phyloP scores from a whole-genome alignment of 1,140 invertebrate species.

The Anastatus disparis region DNA sequence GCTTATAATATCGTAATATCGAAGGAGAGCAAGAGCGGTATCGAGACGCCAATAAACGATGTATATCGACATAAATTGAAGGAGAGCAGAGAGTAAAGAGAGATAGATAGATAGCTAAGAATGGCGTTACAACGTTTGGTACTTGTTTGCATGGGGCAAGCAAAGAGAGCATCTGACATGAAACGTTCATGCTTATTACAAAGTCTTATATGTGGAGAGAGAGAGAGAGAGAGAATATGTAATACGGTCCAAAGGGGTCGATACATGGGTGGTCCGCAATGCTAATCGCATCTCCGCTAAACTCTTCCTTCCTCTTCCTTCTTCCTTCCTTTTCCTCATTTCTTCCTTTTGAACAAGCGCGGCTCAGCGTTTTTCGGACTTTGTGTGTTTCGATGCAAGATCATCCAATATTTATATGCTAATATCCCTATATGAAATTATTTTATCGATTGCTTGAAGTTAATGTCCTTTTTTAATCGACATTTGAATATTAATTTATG shows the following conservation, averaged over 20 bases:
- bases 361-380: too few relatives aligned
- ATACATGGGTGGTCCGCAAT: conserved; percentile 63
- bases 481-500: too few relatives aligned
- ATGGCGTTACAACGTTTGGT: conserved; percentile 63
- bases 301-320: conserved; percentile 25
- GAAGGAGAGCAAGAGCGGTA: neutral
- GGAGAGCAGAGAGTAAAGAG: too few relatives aligned
- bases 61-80: conserved; percentile 66
- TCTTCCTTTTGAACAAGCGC: too few relatives aligned
- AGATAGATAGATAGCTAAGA: too few relatives aligned
- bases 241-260: conserved; percentile 54
- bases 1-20: neutral
- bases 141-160: conserved; percentile 61
- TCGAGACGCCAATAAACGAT: conserved; percentile 62
- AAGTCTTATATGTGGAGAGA: too few relatives aligned
- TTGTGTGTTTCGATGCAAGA: too few relatives aligned
- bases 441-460: too few relatives aligned
- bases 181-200: conserved; percentile 62
- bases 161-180: conserved; percentile 62
- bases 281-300: conserved; percentile 46
- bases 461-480: too few relatives aligned
- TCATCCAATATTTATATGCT: too few relatives aligned
- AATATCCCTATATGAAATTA: too few relatives aligned
- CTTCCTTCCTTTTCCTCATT: conserved; percentile 5
- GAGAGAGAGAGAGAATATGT: conserved; percentile 41